These are phyloP conservation scores for Tortricodes alternella DNA, from an alignment of 2,888 invertebrate genomes.

Conservation along the genomic window DNA sequence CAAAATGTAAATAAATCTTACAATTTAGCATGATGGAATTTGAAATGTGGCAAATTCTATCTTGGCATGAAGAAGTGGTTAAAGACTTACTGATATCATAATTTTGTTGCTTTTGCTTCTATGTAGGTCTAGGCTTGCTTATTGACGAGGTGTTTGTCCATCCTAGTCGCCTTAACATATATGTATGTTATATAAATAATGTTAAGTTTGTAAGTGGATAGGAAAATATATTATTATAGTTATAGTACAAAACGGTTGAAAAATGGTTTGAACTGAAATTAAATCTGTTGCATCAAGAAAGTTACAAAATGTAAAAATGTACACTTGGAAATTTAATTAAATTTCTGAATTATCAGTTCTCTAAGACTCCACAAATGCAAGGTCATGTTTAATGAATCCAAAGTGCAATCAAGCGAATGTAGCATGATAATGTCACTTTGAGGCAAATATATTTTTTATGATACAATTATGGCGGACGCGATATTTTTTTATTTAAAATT, in stretches of 20 bases:
- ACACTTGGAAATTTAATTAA: neutral
- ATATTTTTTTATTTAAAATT: neutral
- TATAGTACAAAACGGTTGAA: slow-evolving; percentile 53
- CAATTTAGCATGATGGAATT: neutral
- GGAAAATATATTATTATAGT: slow-evolving; percentile 53
- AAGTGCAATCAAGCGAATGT: neutral
- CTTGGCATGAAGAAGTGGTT: slow-evolving; percentile 1
- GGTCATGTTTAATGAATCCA: neutral
- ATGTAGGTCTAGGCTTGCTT: slow-evolving; percentile 8
- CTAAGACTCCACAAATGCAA: too few species aligned
- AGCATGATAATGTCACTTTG: too few species aligned
- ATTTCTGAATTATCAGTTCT: neutral
- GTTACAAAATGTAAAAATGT: slow-evolving; percentile 13
- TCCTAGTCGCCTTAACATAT: slow-evolving; percentile 2
- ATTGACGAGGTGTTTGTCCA: slow-evolving; percentile 1
- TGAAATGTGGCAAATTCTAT: neutral
- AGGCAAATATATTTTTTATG: too few species aligned
- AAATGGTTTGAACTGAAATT: slow-evolving; percentile 4
- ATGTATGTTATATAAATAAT: slow-evolving; percentile 45
- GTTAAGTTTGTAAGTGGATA: slow-evolving; percentile 58
- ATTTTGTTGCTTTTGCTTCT: slow-evolving; percentile 20
- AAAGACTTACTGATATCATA: too few species aligned
- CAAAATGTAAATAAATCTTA: neutral
- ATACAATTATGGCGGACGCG: slow-evolving; percentile 10
- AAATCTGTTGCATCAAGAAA: slow-evolving; percentile 4